Evolutionary conservation across 2,888 invertebrate genomes (phyloP), one percentile per base, ranked within the genome.

Genomic region (Tinea trinotella): DNA sequence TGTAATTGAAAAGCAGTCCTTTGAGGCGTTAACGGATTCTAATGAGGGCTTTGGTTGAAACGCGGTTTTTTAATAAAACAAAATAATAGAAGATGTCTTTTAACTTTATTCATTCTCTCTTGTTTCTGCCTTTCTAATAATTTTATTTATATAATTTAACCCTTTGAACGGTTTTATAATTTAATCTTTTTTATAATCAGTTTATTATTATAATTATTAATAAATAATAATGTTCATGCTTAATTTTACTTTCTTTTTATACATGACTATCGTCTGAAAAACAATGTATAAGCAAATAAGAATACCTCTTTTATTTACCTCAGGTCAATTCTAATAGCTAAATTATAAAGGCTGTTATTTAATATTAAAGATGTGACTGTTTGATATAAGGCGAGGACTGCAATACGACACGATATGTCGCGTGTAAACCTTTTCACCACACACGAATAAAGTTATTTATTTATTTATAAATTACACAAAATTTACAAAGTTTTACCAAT

Each of bases 1-100:
- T 36, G 40, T 53, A 53, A 53, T 53, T 53, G 53, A 53, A 53
- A 53, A 40, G 53, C 53, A 12, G 20, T 20, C 12, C 36, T 53
- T 17, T 53, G 36, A 36, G 44, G 19, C 53, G 53, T 53, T 35
- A 53, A 53, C 36, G 19, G 40, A 52, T 50, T 50, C 50, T 50
- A 50, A 50, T 50, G 50, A 50, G 50, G 24, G 10, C 50, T 50
- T 24, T 20, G 46, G n/a, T 7, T n/a, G 18, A 46, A 46, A 46
- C 19, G 1, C 46, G 19, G 46, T 17, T 46, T 46, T 40, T 46
- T 19, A 46, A 10, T 46, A 10, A 18, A 40, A 40, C 40, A 12
- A 40, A 40, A 40, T 40, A 40, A 40, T 40, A 15, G 40, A 40
- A 2, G 2, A n/a, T 40, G 40, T 40, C 40, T 40, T 40, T 13